Evolutionary conservation across 2,113 vertebrate species (phyloP).

Genomic region (Etheostoma spectabile): DNA sequence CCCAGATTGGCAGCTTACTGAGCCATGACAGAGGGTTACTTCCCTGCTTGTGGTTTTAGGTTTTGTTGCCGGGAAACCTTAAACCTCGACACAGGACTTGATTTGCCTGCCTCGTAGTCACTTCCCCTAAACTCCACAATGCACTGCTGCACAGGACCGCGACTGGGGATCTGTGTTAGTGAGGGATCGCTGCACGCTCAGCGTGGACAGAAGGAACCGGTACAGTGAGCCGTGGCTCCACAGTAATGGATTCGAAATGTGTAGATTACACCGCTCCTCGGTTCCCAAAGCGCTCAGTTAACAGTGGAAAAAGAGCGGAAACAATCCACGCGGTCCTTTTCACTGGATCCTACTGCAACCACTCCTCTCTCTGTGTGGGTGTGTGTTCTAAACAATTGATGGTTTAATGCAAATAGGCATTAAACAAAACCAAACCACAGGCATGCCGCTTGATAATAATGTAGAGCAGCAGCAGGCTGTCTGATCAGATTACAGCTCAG

Average conservation of each 20-base stretch:
- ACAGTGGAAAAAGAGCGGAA: neutral
- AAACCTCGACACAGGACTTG: too few relatives aligned
- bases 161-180: neutral
- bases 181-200: neutral
- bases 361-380: neutral
- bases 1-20: too few relatives aligned
- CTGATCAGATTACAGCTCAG: conserved; percentile 19
- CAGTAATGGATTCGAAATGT: neutral
- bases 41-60: too few relatives aligned
- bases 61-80: too few relatives aligned
- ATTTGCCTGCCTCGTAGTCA: neutral
- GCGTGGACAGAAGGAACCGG: neutral
- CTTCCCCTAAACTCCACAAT: neutral
- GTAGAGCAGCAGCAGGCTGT: conserved; percentile 19
- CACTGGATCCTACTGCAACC: neutral
- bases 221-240: neutral
- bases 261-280: neutral
- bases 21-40: too few relatives aligned
- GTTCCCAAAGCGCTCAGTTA: neutral
- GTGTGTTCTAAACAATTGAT: neutral
- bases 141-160: neutral
- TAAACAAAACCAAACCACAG: neutral
- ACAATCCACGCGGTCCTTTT: neutral
- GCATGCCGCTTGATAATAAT: neutral
- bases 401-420: conserved; percentile 7